Conservation (phyloP, 2,113 vertebrate species). For the Capreolus pygargus region DNA sequence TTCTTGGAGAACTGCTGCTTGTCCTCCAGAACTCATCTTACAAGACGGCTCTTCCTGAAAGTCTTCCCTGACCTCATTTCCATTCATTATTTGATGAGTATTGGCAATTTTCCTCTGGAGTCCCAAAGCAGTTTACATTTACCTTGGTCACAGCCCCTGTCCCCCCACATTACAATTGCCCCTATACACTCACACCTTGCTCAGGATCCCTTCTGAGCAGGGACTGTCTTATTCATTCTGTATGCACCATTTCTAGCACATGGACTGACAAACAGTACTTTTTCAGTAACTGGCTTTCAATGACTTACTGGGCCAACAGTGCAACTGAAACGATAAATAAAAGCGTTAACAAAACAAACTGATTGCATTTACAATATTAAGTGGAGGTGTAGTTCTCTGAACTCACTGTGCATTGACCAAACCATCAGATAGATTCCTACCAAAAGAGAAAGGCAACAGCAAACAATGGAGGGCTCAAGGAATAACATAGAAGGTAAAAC, state of each 20-base stretch:
- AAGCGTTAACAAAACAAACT: background rate
- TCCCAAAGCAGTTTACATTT: background rate
- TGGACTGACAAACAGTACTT: background rate
- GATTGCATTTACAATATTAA: background rate
- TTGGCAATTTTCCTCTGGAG: background rate
- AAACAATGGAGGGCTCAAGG: background rate
- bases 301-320: background rate
- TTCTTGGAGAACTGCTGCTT: background rate
- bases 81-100: background rate
- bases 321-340: background rate
- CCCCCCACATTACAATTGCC: background rate
- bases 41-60: background rate
- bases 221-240: background rate
- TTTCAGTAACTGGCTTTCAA: background rate
- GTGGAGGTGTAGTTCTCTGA: background rate
- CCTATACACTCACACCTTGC: background rate
- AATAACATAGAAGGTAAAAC: background rate
- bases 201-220: background rate
- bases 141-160: background rate
- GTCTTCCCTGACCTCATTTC: background rate
- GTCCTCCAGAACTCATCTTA: background rate
- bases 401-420: background rate
- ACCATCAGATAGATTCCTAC: background rate
- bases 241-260: background rate
- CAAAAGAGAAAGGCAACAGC: background rate